Evolutionary conservation across 2,113 vertebrate species (phyloP).

Genomic region (Oncorhynchus keta): DNA sequence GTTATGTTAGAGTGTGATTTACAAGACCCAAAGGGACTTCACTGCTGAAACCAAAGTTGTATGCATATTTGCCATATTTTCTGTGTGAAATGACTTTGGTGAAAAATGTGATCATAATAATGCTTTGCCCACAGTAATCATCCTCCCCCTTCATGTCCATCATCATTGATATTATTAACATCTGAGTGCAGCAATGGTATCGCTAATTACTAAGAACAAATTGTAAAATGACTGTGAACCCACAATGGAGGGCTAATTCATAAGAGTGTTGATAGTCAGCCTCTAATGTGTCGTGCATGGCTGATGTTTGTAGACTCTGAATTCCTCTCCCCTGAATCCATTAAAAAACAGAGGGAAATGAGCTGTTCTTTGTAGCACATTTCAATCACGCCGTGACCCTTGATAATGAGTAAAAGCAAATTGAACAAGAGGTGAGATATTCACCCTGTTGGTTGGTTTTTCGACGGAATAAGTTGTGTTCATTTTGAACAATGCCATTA

Average conservation of each 20-base stretch:
- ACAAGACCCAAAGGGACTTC: neutral
- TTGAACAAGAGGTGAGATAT: neutral
- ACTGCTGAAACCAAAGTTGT: neutral
- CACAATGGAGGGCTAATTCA: neutral
- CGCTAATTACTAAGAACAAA: neutral
- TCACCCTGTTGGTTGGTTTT: neutral
- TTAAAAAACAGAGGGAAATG: neutral
- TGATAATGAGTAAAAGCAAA: conserved; percentile 1
- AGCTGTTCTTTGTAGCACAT: neutral
- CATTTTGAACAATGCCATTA: neutral
- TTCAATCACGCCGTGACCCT: neutral
- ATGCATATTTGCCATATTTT: neutral
- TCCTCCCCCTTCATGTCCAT: neutral
- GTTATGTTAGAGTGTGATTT: neutral
- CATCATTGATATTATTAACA: neutral
- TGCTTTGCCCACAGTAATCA: neutral
- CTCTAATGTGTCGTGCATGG: neutral
- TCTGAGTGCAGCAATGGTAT: neutral
- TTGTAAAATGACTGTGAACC: neutral
- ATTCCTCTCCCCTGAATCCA: neutral
- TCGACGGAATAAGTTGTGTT: neutral
- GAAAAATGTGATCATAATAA: neutral
- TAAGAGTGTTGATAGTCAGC: neutral
- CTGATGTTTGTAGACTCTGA: neutral
- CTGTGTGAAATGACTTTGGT: neutral